phyloP scores from a whole-genome alignment of 2,113 vertebrate genomes.

The Vimba vimba region DNA sequence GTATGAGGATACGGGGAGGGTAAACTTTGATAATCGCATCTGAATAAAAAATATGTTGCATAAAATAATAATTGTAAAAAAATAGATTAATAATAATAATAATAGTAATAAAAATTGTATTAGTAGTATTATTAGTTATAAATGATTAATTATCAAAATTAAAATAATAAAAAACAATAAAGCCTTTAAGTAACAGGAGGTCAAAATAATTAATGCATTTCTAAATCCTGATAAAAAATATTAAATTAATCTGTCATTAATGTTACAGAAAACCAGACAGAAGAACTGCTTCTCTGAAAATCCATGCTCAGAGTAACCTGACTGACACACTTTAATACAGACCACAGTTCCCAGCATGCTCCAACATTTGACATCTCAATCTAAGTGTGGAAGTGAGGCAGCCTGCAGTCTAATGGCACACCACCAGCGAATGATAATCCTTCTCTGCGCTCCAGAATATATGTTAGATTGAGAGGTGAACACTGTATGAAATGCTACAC shows the following conservation, averaged over 20 bases:
- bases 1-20: background rate
- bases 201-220: background rate
- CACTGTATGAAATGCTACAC: conserved; percentile 18
- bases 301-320: background rate
- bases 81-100: too few relatives aligned
- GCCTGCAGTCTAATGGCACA: conserved; percentile 41
- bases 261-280: background rate
- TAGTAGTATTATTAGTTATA: too few relatives aligned
- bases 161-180: background rate
- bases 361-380: conserved; percentile 12
- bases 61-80: too few relatives aligned
- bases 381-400: conserved; percentile 27
- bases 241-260: background rate
- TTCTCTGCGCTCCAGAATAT: conserved; percentile 55
- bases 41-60: too few relatives aligned
- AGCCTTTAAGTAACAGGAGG: background rate
- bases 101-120: too few relatives aligned
- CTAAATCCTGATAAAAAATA: background rate
- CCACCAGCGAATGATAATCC: conserved; percentile 53
- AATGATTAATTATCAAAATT: too few relatives aligned
- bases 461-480: conserved; percentile 3
- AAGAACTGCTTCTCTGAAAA: background rate
- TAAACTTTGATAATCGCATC: background rate
- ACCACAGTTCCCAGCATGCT: conserved; percentile 52
- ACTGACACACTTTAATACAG: conserved; percentile 21